A percentile compares a stretch with the other conserved stretches of the same genome.
phyloP scores from a whole-genome alignment of 1,140 invertebrate genomes.

The Trissolcus basalis region DNA sequence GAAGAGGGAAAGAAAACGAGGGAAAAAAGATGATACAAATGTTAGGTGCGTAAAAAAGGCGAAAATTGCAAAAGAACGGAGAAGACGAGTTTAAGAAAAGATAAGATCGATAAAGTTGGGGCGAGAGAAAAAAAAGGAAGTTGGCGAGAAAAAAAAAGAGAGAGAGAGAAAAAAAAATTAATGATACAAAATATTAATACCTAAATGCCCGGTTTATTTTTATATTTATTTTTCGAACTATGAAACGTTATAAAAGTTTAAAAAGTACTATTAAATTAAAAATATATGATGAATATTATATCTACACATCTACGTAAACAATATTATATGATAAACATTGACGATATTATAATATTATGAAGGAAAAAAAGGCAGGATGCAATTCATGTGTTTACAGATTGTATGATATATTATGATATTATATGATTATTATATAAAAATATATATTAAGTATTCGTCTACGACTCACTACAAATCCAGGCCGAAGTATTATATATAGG shows the following conservation, averaged over 20 bases:
- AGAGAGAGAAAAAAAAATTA: constrained; percentile 67
- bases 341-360: constrained; percentile 61
- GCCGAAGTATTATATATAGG: constrained; percentile 57
- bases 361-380: constrained; percentile 32
- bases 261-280: constrained; percentile 75
- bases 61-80: constrained; percentile 16
- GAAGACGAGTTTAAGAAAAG: constrained; percentile 2
- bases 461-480: constrained; percentile 59
- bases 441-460: constrained; percentile 58
- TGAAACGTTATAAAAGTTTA: constrained; percentile 78
- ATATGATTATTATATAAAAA: constrained; percentile 52
- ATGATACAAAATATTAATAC: constrained; percentile 77
- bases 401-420: constrained; percentile 60
- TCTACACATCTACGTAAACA: constrained; percentile 70
- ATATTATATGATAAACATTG: constrained; percentile 67
- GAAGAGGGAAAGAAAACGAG: constrained; percentile 23
- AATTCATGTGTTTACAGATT: constrained; percentile 60
- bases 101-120: constrained; percentile 52
- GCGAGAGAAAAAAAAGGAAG: neutral
- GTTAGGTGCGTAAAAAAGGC: constrained; percentile 14
- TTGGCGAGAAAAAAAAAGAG: constrained; percentile 16
- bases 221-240: constrained; percentile 78
- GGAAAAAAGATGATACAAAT: constrained; percentile 8
- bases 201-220: constrained; percentile 78
- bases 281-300: constrained; percentile 68